These are phyloP conservation scores for Picathartes gymnocephalus DNA, from an alignment of 2,113 vertebrate genomes.

Conservation along the genomic window DNA sequence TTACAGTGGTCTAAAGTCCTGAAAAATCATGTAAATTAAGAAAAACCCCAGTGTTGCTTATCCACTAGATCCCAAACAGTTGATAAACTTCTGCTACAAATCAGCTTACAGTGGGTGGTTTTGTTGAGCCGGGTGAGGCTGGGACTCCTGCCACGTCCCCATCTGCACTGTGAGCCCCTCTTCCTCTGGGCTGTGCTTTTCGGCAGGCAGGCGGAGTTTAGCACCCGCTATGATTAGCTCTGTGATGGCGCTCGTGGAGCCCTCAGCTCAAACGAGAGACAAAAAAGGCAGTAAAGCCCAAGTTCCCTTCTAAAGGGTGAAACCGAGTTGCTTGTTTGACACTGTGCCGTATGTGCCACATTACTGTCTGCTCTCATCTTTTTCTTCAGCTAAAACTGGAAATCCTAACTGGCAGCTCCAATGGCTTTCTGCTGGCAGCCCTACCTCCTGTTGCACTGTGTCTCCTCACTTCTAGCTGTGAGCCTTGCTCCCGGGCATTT, in stretches of 20 bases:
- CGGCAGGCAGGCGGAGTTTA: neutral
- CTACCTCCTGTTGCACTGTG: neutral
- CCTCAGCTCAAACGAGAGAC: neutral
- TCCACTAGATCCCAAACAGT: neutral
- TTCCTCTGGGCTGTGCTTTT: neutral
- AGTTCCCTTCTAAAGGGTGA: neutral
- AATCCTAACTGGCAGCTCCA: neutral
- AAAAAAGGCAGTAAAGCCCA: neutral
- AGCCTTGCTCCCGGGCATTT: neutral
- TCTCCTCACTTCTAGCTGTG: neutral
- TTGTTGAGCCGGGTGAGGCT: accelerated
- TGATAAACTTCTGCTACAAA: neutral
- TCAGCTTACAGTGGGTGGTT: neutral
- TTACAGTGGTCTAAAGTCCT: neutral
- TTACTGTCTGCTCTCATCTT: neutral
- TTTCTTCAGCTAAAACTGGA: neutral
- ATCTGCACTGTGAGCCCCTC: neutral
- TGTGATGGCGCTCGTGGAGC: accelerated
- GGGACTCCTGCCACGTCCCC: accelerated
- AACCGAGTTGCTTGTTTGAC: neutral
- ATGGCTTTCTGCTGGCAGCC: neutral
- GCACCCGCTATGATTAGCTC: accelerated
- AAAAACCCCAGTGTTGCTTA: accelerated
- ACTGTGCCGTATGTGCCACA: neutral
- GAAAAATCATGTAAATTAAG: neutral